Evolutionary conservation across 2,888 invertebrate species (phyloP).

Genomic region (Pachycephus smyrnensis): DNA sequence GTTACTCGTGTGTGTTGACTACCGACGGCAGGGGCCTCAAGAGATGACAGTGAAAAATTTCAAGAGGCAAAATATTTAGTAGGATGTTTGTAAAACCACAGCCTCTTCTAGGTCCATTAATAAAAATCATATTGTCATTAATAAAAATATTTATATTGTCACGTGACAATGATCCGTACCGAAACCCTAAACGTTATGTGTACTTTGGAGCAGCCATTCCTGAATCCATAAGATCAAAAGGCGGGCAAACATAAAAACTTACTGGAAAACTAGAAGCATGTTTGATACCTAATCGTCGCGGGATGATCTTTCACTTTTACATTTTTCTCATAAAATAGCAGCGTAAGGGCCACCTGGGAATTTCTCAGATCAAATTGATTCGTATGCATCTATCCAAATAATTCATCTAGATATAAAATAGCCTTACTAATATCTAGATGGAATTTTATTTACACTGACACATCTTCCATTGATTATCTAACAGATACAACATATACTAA

Average conservation of each 20-base stretch:
- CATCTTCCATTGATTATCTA: not conserved
- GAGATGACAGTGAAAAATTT: constrained; percentile 30
- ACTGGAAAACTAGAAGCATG: constrained; percentile 8
- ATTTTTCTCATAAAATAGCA: constrained; percentile 25
- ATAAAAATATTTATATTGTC: constrained; percentile 48
- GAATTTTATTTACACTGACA: constrained; percentile 7
- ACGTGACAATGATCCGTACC: constrained; percentile 1
- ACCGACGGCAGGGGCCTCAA: constrained; percentile 14
- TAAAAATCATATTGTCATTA: constrained; percentile 58
- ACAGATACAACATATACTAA: not conserved
- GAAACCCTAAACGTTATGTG: not conserved
- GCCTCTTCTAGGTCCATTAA: constrained; percentile 45
- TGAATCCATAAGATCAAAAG: not conserved
- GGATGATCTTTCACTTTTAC: constrained; percentile 48
- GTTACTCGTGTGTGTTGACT: not conserved
- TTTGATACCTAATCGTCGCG: constrained; percentile 44
- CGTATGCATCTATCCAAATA: constrained; percentile 24
- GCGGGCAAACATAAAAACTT: not conserved
- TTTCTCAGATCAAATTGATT: constrained; percentile 50
- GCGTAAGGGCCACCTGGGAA: constrained; percentile 44
- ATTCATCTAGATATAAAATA: constrained; percentile 35
- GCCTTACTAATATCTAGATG: constrained; percentile 1
- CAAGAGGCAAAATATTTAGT: constrained; percentile 36
- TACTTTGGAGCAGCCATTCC: not conserved
- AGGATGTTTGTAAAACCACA: constrained; percentile 12